Base-by-base conservation (phyloP, 2,113 vertebrate species). In the Perognathus longimembris region DNA sequence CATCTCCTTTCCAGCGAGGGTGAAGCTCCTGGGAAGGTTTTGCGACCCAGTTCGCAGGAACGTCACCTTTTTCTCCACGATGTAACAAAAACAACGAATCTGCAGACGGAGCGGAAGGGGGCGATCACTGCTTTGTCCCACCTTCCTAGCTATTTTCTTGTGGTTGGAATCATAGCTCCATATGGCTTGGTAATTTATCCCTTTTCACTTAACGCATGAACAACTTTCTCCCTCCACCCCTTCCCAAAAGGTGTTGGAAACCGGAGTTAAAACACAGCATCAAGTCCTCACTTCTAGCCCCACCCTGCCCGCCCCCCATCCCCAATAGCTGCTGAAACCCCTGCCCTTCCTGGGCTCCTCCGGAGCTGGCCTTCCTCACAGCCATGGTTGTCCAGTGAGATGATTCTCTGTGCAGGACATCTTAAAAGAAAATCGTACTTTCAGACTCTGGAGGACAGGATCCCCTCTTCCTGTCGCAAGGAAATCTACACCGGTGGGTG, bases 41-140 rank as follows among this genome's bases (percentile, higher is more conserved):
- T 54, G 34, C 74, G 90, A 92, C 85, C 45, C 71, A 81, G 4
- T 70, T 82, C 57, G 64, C 34, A 83, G 38, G 78, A 32, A 12
- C 32, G 20, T 75, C 85, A 38, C 22, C 45, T 20, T 66, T 76
- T 75, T 40, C 24, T 66, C 79, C 63, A 28, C 20, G 30, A 36
- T 87, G 69, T 76, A 77, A 64, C 36, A 30, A 80, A 94, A 84
- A 75, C 80, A 90, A 61, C n/a, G 59, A 66, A 59, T 59, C 36
- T 67, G 2, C 15, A 81, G 64, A 42, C 73, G 42, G 50, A 73
- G 57, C 22, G 22, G 5, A 54, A 54, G 59, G 63, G 42, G 70
- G 38, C 26, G n/a, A 63, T 74, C 45, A 18, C 9, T 6, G 24
- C 70, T 70, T 82, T 34, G 11, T 24, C 34, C 42, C 8, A 17